Conservation (phyloP, 2,113 vertebrate genomes). For the Muscicapa adusta region DNA sequence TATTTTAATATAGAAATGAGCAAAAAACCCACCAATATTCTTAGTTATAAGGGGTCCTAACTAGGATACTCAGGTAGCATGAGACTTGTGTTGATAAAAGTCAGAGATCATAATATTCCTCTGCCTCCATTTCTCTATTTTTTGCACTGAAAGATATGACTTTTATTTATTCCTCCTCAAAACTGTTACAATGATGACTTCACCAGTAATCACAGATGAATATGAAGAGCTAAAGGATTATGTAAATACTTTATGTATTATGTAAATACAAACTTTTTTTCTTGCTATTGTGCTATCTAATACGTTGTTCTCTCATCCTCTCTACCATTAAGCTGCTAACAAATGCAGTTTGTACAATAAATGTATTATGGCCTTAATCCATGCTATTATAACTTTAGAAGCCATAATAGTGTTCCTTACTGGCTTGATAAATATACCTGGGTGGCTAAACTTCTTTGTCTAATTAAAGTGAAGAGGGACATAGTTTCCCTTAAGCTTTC, state of each 20-base stretch:
- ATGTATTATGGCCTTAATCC: neutral
- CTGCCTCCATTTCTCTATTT: neutral
- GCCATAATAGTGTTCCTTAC: neutral
- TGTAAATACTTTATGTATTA: neutral
- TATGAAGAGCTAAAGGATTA: neutral
- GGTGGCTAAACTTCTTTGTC: neutral
- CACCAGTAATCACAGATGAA: neutral
- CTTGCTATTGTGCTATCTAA: neutral
- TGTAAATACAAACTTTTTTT: neutral
- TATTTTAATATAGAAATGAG: neutral
- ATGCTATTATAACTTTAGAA: neutral
- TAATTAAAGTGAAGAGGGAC: neutral
- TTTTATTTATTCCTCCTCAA: neutral
- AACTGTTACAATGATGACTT: neutral
- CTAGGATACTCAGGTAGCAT: neutral
- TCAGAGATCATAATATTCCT: neutral
- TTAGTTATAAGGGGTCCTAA: neutral
- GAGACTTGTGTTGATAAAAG: neutral
- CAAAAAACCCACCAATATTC: neutral
- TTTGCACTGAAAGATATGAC: neutral
- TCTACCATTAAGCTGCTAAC: neutral
- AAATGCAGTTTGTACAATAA: neutral
- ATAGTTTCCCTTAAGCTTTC: neutral
- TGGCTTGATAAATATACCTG: neutral
- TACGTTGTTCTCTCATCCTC: neutral